phyloP scores from a whole-genome alignment of 2,797 vertebrate species.

The Ibycter americanus region DNA sequence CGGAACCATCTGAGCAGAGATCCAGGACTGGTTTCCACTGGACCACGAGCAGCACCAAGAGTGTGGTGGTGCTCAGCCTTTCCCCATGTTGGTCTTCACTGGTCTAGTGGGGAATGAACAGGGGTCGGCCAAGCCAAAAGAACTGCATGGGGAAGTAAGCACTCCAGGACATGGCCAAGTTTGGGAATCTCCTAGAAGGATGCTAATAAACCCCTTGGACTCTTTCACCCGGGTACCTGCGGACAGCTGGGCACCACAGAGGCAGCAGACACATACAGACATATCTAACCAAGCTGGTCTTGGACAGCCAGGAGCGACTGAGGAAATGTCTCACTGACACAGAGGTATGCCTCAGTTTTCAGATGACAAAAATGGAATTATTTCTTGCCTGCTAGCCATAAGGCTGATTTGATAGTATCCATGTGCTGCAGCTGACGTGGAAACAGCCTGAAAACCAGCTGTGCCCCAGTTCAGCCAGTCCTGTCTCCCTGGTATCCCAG shows the following conservation, averaged over 20 bases:
- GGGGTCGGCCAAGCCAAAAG: background rate
- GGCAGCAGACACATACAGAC: background rate
- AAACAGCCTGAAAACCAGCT: background rate
- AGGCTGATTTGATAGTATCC: background rate
- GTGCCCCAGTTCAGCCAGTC: background rate
- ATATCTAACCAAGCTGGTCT: background rate
- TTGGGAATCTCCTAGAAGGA: background rate
- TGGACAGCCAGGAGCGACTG: background rate
- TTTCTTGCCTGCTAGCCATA: background rate
- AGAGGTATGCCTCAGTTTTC: background rate
- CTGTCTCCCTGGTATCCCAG: background rate
- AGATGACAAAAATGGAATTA: background rate
- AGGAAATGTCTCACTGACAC: background rate
- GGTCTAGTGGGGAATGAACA: background rate
- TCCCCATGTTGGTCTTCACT: background rate
- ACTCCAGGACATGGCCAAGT: background rate
- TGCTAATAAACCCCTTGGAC: background rate
- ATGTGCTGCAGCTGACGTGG: background rate
- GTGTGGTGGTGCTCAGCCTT: background rate
- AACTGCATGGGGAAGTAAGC: background rate
- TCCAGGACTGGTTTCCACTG: background rate
- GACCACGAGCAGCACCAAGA: background rate
- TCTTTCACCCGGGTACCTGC: background rate
- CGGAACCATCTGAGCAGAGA: background rate
- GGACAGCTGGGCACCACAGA: background rate